A percentile compares a stretch with the other conserved stretches of the same genome.
These are phyloP conservation scores for Eristalis pertinax DNA, from an alignment of 2,888 invertebrate species.

Conservation along the genomic window DNA sequence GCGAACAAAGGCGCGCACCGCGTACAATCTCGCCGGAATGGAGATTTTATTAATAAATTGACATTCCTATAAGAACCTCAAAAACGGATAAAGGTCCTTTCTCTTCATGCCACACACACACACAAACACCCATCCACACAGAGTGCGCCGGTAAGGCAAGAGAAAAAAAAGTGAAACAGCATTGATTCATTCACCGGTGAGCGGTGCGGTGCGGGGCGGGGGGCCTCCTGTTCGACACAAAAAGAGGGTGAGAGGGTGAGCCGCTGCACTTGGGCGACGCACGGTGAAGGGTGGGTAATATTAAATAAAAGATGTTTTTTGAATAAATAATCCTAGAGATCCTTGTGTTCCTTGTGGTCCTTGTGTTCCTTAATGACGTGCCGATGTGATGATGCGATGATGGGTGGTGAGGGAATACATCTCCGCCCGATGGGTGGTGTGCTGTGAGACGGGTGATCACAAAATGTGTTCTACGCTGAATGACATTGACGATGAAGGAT, in stretches of 20 bases:
- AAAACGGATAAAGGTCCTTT: conserved; percentile 57
- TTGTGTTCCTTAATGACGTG: conserved; percentile 53
- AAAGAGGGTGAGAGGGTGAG: background rate
- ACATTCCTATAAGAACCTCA: conserved; percentile 47
- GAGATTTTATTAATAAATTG: conserved; percentile 58
- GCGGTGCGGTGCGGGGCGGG: background rate
- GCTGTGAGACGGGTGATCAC: conserved; percentile 5
- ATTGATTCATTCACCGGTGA: conserved; percentile 29
- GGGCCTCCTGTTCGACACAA: background rate
- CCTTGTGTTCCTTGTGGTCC: background rate
- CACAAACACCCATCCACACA: background rate
- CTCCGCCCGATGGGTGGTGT: background rate
- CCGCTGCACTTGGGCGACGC: background rate
- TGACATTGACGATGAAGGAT: conserved; percentile 67
- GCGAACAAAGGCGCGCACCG: conserved; percentile 35
- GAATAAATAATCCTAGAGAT: conserved; percentile 66
- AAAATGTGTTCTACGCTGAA: conserved; percentile 4
- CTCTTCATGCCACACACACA: conserved; percentile 25
- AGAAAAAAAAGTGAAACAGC: conserved; percentile 1
- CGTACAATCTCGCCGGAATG: conserved; percentile 16
- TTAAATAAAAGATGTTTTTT: conserved; percentile 63
- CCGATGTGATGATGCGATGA: conserved; percentile 40
- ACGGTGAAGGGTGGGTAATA: conserved; percentile 17
- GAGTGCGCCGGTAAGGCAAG: background rate
- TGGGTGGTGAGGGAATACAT: background rate